These are phyloP conservation scores for Danaus melanippus DNA, from an alignment of 1,140 invertebrate species.

Conservation along the genomic window DNA sequence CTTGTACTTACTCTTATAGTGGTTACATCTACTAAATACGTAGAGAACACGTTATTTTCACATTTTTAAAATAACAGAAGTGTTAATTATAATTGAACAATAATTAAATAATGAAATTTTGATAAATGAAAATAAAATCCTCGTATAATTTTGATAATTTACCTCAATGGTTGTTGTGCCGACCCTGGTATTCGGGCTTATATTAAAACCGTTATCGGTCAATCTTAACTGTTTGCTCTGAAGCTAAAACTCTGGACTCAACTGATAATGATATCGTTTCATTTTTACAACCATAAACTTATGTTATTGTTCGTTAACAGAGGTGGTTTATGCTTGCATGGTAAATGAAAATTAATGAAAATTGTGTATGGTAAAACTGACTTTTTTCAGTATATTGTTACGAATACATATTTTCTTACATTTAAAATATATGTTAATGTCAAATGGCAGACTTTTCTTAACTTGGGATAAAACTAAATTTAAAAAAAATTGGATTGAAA, in stretches of 20 bases:
- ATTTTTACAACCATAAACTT: conserved; percentile 27
- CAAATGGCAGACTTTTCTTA: too few species aligned
- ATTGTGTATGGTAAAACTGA: conserved; percentile 30
- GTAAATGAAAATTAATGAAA: conserved; percentile 47
- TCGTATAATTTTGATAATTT: conserved; percentile 31
- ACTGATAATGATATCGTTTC: conserved; percentile 61
- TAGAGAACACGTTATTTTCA: too few species aligned
- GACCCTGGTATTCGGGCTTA: conserved; percentile 57
- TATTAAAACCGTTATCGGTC: conserved; percentile 66
- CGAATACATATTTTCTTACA: too few species aligned
- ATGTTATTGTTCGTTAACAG: conserved; percentile 21
- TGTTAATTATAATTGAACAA: too few species aligned
- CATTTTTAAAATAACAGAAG: too few species aligned
- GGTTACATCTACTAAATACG: too few species aligned
- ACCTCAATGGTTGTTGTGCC: conserved; percentile 41
- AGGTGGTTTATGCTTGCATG: conserved; percentile 17
- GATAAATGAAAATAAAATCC: too few species aligned
- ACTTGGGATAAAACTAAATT: too few species aligned
- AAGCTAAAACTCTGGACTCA: conserved; percentile 60
- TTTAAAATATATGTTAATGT: too few species aligned
- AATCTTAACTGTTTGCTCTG: conserved; percentile 59
- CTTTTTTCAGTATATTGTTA: conserved; percentile 11
- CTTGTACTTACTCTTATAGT: too few species aligned
- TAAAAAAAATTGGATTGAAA: too few species aligned
- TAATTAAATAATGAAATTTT: too few species aligned